phyloP scores from a whole-genome alignment of 2,113 vertebrate genomes.

The Nesogale talazaci region DNA sequence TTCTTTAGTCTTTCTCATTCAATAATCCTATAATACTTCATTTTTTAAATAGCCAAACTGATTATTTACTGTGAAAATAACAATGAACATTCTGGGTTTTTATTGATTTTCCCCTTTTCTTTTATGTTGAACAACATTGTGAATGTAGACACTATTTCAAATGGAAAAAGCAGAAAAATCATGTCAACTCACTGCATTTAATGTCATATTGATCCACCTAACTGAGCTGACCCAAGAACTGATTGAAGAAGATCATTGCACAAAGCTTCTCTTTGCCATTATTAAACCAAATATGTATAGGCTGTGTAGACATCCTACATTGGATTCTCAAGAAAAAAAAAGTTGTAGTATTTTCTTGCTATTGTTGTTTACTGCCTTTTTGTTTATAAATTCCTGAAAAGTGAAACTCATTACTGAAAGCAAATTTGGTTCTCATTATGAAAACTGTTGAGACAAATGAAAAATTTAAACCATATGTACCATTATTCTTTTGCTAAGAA shows the following conservation, averaged over 20 bases:
- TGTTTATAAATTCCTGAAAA: slow-evolving; percentile 12
- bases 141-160: not conserved
- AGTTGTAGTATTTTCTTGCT: slow-evolving; percentile 8
- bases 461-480: slow-evolving; percentile 49
- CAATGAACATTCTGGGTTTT: not conserved
- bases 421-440: not conserved
- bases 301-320: fast-evolving
- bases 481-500: slow-evolving; percentile 18
- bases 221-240: not conserved
- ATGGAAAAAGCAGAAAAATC: not conserved
- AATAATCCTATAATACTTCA: too few species aligned
- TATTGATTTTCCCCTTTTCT: not conserved
- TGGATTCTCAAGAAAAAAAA: not conserved
- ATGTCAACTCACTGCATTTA: not conserved
- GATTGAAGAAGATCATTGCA: not conserved
- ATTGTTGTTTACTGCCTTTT: not conserved
- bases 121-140: not conserved
- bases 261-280: not conserved
- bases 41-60: not conserved
- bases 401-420: not conserved
- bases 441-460: not conserved
- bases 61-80: not conserved
- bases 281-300: not conserved
- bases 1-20: too few species aligned
- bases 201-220: not conserved